Evolutionary conservation across 1,140 invertebrate species (phyloP).

Genomic region (Holotrichia oblita): DNA sequence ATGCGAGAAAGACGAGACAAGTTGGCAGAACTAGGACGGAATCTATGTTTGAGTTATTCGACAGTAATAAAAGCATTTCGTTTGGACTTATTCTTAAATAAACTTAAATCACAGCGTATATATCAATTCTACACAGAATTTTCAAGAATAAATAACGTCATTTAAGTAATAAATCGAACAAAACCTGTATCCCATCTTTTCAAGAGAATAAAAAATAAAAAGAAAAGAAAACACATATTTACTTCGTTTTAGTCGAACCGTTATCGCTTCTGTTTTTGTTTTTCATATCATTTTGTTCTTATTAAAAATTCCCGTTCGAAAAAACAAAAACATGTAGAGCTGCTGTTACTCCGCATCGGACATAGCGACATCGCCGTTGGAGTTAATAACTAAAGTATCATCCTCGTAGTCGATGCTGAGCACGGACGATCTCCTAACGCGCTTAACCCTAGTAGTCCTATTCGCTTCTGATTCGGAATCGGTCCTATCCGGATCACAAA

Average conservation of each 20-base stretch:
- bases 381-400: conserved; percentile 64
- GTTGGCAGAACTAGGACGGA: too few species aligned
- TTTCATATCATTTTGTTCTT: neutral
- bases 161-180: neutral
- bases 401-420: conserved; percentile 77
- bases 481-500: conserved; percentile 62
- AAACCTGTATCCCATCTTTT: neutral
- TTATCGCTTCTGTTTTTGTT: neutral
- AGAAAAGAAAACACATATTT: neutral
- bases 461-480: conserved; percentile 64
- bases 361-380: conserved; percentile 67
- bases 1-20: too few species aligned
- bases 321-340: conserved; percentile 1
- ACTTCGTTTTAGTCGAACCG: neutral
- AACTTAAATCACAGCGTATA: too few species aligned
- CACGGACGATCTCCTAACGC: conserved; percentile 73
- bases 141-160: neutral
- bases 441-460: conserved; percentile 63
- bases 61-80: too few species aligned
- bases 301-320: neutral
- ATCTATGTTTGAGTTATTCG: too few species aligned
- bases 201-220: too few species aligned
- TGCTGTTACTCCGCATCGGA: conserved; percentile 56
- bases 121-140: neutral
- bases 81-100: too few species aligned